Evolutionary conservation across 1,140 invertebrate species (phyloP).

Genomic region (Sesamia nonagrioides): DNA sequence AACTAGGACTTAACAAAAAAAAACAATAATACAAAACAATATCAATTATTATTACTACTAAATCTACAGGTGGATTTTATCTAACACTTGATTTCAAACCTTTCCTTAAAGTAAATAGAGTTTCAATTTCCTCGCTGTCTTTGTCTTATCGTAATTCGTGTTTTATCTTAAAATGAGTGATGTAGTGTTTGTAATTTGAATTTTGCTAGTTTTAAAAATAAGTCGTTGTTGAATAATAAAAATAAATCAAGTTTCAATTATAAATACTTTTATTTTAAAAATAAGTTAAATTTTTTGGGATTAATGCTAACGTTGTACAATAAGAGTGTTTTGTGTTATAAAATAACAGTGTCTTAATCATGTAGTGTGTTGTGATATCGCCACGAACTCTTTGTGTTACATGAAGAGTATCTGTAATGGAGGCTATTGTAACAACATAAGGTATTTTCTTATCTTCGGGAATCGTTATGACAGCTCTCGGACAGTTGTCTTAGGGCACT

Average conservation of each 20-base stretch:
- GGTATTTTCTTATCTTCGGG: conserved; percentile 29
- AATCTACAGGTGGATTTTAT: conserved; percentile 51
- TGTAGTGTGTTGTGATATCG: conserved; percentile 26
- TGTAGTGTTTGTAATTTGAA: conserved; percentile 25
- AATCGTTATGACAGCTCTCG: neutral
- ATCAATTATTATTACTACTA: neutral
- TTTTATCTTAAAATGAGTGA: conserved; percentile 37
- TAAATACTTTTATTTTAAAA: conserved; percentile 8
- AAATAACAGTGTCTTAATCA: conserved; percentile 16
- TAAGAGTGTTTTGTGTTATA: neutral
- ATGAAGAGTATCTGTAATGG: conserved; percentile 10
- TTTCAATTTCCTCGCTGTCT: conserved; percentile 41
- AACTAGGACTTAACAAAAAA: conserved; percentile 3
- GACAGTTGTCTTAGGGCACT: conserved; percentile 18
- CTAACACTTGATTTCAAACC: conserved; percentile 42
- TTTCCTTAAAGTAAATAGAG: conserved; percentile 44
- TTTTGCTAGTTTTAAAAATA: conserved; percentile 8
- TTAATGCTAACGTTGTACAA: conserved; percentile 2
- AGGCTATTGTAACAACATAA: conserved; percentile 15
- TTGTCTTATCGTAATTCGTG: conserved; percentile 36
- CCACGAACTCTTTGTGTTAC: conserved; percentile 7
- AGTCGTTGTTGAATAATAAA: no score
- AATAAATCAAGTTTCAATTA: neutral
- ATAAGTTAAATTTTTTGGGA: neutral
- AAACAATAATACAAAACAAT: neutral